Evolutionary conservation across 2,113 vertebrate genomes (phyloP), one percentile per base, ranked within the genome.

Genomic region (Poeciliopsis retropinna): DNA sequence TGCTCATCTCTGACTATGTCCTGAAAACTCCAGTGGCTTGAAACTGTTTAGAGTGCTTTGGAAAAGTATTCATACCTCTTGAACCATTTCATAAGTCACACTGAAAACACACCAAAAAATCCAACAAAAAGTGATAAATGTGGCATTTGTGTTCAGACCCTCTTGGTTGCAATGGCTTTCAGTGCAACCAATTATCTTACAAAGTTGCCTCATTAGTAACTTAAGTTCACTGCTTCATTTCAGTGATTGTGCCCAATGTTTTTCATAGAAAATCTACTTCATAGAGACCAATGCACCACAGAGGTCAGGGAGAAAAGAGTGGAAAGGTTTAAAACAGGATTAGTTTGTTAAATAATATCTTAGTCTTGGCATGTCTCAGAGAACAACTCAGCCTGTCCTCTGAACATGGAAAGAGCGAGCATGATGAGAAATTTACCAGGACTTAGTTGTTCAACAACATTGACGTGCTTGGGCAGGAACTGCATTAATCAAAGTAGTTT

Each of bases 1-100:
- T 86, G 64, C 78, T 82, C 70, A 67, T 72, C 25, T 76, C 65
- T 79, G 37, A 82, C 57, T 67, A 37, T 70, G 61, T 76, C 73
- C 32, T 61, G 15, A 65, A 83, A 70, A 29, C 34, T 63, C 28
- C 31, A 34, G 25, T 61, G 72, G 37, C 70, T 64, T 73, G 60
- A 84, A 73, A 73, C 60, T 75, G 57, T 66, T 79, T 3, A 79
- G 60, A 73, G 65, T 47, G 5, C 70, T 30, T 57, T 57, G 51
- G 9, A n/a, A 25, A 57, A 11, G 51, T 22, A 3, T 29, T 30
- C 22, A 25, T 22, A 34, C 32, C 17, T 34, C 17, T 64, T 17
- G 15, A 31, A 31, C 14, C 1, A 1, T 64, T 15, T 31, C 9
- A 17, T 5, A 29, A 19, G 28, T 31, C 17, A 34, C 32, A 32